A percentile compares a stretch with the other conserved stretches of the same genome.
Conservation (phyloP, 2,888 invertebrate species). For the Ceramica pisi region DNA sequence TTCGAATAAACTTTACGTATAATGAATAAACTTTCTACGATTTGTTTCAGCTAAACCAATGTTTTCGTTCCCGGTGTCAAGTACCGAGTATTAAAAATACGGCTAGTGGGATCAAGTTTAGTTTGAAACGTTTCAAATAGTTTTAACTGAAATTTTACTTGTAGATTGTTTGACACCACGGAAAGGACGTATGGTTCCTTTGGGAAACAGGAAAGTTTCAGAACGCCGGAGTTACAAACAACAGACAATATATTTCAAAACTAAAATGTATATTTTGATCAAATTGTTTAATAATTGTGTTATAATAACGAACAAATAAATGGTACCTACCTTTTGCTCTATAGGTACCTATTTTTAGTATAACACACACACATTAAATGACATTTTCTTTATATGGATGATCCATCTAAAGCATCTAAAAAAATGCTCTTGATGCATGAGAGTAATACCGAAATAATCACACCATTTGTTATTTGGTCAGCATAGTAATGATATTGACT, state of each 20-base stretch:
- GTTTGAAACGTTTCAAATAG: constrained; percentile 58
- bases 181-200: constrained; percentile 54
- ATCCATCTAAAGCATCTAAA: too few relatives aligned
- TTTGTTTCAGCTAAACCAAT: constrained; percentile 20
- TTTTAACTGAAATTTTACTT: constrained; percentile 62
- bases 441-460: neutral
- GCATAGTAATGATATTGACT: neutral
- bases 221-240: constrained; percentile 38
- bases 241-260: constrained; percentile 50
- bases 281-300: constrained; percentile 24
- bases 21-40: neutral
- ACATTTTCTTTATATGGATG: neutral
- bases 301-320: neutral
- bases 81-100: constrained; percentile 46
- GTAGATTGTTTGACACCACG: constrained; percentile 55
- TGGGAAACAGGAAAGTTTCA: constrained; percentile 47
- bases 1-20: constrained; percentile 7
- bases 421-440: neutral
- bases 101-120: constrained; percentile 50
- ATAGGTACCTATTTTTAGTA: too few relatives aligned
- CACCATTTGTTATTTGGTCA: neutral
- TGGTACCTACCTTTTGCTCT: too few relatives aligned
- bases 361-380: too few relatives aligned
- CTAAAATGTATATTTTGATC: constrained; percentile 22
- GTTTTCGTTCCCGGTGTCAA: constrained; percentile 31